Evolutionary conservation across 1,140 invertebrate genomes (phyloP).

Genomic region (Linepithema humile): DNA sequence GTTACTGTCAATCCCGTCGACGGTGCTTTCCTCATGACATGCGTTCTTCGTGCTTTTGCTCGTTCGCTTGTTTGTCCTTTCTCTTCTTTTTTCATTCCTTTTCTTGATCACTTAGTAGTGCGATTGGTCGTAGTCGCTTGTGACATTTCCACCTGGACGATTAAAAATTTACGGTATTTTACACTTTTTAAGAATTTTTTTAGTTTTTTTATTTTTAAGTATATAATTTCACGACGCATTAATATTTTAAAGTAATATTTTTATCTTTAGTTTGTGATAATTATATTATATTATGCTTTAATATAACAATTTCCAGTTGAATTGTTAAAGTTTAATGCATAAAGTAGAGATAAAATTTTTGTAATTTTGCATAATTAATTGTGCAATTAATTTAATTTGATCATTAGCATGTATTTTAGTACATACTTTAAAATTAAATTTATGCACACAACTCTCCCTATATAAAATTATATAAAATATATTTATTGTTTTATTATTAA

Average conservation of each 20-base stretch:
- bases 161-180: not conserved
- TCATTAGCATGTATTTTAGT: not conserved
- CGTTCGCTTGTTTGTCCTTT: not conserved
- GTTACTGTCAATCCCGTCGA: slow-evolving; percentile 54
- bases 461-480: not conserved
- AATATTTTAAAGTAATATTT: too few relatives aligned
- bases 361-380: too few relatives aligned
- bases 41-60: slow-evolving; percentile 43
- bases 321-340: not conserved
- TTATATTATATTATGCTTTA: not conserved
- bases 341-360: not conserved
- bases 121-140: not conserved
- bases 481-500: not conserved
- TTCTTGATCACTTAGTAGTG: too few relatives aligned
- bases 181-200: not conserved
- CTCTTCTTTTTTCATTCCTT: not conserved
- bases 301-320: not conserved
- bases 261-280: not conserved
- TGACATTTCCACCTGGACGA: not conserved
- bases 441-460: too few relatives aligned
- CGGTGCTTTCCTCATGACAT: not conserved
- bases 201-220: too few relatives aligned
- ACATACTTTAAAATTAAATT: not conserved
- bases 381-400: not conserved
- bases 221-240: not conserved